Evolutionary conservation across 2,888 invertebrate species (phyloP).

Genomic region (Agapetus fuscipes): DNA sequence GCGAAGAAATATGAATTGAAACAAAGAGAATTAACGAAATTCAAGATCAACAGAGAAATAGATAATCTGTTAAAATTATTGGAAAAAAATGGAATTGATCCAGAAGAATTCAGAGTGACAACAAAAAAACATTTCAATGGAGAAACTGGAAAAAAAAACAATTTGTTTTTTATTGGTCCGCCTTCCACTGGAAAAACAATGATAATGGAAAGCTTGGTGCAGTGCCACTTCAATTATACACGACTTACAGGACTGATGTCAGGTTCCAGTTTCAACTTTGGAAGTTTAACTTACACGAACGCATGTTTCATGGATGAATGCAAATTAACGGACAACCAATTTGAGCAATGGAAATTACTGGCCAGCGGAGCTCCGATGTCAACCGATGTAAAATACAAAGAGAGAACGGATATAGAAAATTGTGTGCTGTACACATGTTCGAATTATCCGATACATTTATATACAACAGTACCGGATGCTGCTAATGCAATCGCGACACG

Average conservation of each 20-base stretch:
- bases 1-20: conserved; percentile 1
- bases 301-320: conserved; percentile 17
- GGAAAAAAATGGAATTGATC: conserved; percentile 4
- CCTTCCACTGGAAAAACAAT: conserved; percentile 13
- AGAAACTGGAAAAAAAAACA: conserved; percentile 8
- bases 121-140: conserved; percentile 5
- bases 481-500: conserved; percentile 8
- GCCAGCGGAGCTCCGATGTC: conserved; percentile 12
- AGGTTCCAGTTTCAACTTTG: conserved; percentile 12
- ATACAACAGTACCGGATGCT: conserved; percentile 4
- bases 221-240: conserved; percentile 21
- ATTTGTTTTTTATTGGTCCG: conserved; percentile 10
- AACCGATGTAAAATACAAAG: conserved; percentile 17
- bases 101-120: conserved; percentile 1
- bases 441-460: conserved; percentile 8
- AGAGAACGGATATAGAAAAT: too few species aligned
- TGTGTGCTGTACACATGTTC: too few species aligned
- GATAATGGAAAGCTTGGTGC: conserved; percentile 10
- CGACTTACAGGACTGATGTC: conserved; percentile 24
- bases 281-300: conserved; percentile 5
- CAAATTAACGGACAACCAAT: conserved; percentile 17
- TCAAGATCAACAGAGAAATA: too few species aligned
- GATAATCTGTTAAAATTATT: background rate
- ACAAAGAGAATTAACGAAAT: background rate
- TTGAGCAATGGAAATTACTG: too few species aligned